phyloP scores from a whole-genome alignment of 2,113 vertebrate species.

The Tachysurus vachellii region DNA sequence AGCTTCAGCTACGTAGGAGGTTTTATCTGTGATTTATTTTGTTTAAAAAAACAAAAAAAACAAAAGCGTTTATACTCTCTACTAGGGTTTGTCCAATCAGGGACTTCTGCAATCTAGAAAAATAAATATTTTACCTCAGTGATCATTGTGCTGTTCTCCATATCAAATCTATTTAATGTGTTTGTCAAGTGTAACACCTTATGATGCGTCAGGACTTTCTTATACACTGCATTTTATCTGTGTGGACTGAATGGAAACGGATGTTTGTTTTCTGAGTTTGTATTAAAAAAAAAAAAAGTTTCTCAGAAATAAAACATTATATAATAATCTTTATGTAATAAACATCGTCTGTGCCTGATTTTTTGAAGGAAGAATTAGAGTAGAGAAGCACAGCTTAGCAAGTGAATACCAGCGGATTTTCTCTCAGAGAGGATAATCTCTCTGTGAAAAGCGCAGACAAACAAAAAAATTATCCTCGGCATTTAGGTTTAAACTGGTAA shows the following conservation, averaged over 20 bases:
- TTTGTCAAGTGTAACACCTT: conserved; percentile 2
- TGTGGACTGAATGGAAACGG: conserved; percentile 1
- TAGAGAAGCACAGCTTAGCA: conserved; percentile 31
- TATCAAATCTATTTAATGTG: not conserved
- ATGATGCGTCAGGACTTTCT: not conserved
- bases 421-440: conserved; percentile 42
- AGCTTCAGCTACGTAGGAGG: not conserved
- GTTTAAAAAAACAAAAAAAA: not conserved
- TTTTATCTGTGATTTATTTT: not conserved
- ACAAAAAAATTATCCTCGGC: conserved; percentile 23
- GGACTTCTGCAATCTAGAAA: not conserved
- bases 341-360: conserved; percentile 1
- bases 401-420: conserved; percentile 38
- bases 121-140: not conserved
- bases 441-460: conserved; percentile 31
- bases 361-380: conserved; percentile 2
- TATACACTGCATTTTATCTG: conserved; percentile 13
- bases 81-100: not conserved
- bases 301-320: conserved; percentile 36
- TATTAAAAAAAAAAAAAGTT: not conserved
- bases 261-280: not conserved
- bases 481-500: conserved; percentile 2
- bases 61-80: not conserved
- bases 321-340: conserved; percentile 8
- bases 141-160: conserved; percentile 15